phyloP scores from a whole-genome alignment of 2,888 invertebrate genomes.

The Carabus problematicus region DNA sequence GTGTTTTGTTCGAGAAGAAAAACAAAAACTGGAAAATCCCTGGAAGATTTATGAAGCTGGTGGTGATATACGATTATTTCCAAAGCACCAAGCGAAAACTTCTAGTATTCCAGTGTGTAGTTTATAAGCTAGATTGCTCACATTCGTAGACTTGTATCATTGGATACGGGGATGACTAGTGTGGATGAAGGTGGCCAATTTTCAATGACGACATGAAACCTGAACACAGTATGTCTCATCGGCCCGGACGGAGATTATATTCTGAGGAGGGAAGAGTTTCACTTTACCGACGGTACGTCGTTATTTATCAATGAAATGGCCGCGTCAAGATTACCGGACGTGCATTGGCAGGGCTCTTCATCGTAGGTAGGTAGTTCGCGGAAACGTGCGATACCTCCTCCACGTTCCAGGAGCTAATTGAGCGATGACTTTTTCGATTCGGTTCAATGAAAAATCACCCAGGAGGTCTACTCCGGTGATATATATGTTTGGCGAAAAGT shows the following conservation, averaged over 20 bases:
- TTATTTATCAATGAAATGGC: slow-evolving; percentile 5
- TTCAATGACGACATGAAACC: too few relatives aligned
- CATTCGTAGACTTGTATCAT: too few relatives aligned
- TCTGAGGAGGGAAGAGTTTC: background rate
- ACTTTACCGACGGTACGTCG: background rate
- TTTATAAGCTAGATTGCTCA: too few relatives aligned
- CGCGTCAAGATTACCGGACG: background rate
- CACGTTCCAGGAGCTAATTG: background rate
- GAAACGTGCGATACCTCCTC: background rate
- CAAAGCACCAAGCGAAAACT: too few relatives aligned
- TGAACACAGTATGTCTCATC: too few relatives aligned
- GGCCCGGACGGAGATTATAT: background rate
- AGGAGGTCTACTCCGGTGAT: background rate
- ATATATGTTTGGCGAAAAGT: too few relatives aligned
- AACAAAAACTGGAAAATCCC: too few relatives aligned
- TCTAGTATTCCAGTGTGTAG: too few relatives aligned
- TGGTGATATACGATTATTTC: too few relatives aligned
- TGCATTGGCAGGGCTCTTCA: background rate
- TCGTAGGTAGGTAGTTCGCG: background rate
- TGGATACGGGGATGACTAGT: too few relatives aligned
- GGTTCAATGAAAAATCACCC: background rate
- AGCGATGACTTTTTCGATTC: background rate
- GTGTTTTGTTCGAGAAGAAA: background rate
- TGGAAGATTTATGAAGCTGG: too few relatives aligned
- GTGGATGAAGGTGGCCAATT: too few relatives aligned